Evolutionary conservation across 1,140 invertebrate species (phyloP).

Genomic region (Archivesica marissinica): DNA sequence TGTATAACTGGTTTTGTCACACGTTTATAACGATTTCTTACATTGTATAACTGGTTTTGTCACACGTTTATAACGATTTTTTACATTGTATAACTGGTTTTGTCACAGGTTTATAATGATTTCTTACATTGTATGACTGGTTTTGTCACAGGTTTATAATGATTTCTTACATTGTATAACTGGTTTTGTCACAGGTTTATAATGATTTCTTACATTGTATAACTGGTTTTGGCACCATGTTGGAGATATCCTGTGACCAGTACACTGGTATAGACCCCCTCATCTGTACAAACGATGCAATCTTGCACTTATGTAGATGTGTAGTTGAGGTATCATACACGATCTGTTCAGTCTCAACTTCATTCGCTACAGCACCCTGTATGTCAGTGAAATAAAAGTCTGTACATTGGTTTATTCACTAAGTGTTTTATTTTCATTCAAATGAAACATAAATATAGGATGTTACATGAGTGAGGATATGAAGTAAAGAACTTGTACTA

Average conservation of each 20-base stretch:
- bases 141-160: too few species aligned
- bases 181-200: too few species aligned
- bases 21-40: too few species aligned
- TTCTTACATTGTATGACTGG: too few species aligned
- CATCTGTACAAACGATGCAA: slow-evolving; percentile 95
- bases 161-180: too few species aligned
- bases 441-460: neutral
- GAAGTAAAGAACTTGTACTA: too few species aligned
- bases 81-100: too few species aligned
- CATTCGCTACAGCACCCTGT: slow-evolving; percentile 98
- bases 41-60: too few species aligned
- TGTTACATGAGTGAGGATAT: too few species aligned
- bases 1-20: too few species aligned
- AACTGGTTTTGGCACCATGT: slow-evolving; percentile 99
- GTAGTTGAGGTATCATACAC: slow-evolving; percentile 94
- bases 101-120: too few species aligned
- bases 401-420: neutral
- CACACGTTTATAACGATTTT: too few species aligned
- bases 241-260: slow-evolving; percentile 98
- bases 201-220: slow-evolving; percentile 94
- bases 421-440: neutral
- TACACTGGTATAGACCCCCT: slow-evolving; percentile 97
- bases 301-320: slow-evolving; percentile 88
- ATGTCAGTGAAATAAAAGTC: neutral
- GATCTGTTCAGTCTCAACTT: slow-evolving; percentile 99